Conservation (phyloP, 2,888 invertebrate species). For the Stegana nigrithorax region DNA sequence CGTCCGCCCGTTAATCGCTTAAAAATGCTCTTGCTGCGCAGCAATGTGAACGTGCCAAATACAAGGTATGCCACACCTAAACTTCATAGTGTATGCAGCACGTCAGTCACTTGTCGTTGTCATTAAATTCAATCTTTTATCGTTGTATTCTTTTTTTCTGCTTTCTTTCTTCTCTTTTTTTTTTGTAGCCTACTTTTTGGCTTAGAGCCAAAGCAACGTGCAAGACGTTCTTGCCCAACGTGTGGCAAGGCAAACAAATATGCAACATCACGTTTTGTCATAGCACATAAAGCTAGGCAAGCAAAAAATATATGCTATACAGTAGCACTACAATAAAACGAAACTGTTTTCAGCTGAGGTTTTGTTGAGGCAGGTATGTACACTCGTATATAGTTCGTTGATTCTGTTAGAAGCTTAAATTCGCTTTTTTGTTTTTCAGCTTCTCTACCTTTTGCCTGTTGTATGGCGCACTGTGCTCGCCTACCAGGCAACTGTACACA, state of each 20-base stretch:
- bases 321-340: not conserved
- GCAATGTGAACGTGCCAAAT: too few species aligned
- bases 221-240: too few species aligned
- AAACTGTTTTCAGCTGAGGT: too few species aligned
- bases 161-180: not conserved
- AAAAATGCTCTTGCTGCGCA: constrained; percentile 5
- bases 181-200: constrained; percentile 29
- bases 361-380: too few species aligned
- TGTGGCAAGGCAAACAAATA: too few species aligned
- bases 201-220: constrained; percentile 27
- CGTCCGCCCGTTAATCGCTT: not conserved
- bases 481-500: too few species aligned
- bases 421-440: too few species aligned
- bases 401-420: too few species aligned
- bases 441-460: too few species aligned
- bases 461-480: too few species aligned
- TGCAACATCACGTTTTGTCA: constrained; percentile 44
- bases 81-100: not conserved
- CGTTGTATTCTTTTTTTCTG: not conserved
- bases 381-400: too few species aligned
- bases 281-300: constrained; percentile 34
- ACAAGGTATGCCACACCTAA: too few species aligned
- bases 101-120: not conserved
- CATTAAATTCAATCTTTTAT: not conserved
- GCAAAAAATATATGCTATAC: constrained; percentile 17